Base-by-base conservation (phyloP, 2,797 vertebrate genomes). In the Ptychadena robeensis region DNA sequence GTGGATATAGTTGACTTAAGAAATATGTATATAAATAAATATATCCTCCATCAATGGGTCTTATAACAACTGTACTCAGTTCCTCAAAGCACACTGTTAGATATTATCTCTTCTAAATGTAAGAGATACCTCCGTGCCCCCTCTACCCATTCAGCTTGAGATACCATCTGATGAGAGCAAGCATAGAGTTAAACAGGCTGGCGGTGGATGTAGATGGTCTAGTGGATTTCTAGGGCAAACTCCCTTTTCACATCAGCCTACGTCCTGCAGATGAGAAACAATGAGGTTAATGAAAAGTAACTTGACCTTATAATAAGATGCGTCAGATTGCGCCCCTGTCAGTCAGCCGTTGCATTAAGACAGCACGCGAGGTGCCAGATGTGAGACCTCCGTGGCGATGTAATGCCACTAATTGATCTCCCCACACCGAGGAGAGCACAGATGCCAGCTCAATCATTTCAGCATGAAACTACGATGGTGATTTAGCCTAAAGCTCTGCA, bases 401-500 rank as follows among this genome's bases (percentile, higher is more conserved):
- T 44, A 30, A 38, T 12, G 27, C 35, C 2, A 28, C 63, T 76
- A 65, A 76, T 66, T 77, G 64, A 32, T 9, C 27, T 28, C 25
- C 59, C 59, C n/a, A 61, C 59, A 28, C 59, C 9, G 27, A 61
- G 2, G n/a, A 28, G n/a, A 28, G 4, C 59, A 61, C n/a, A 61
- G n/a, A 61, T 61, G 59, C 27, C 59, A 73, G 63, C 63, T 40
- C 73, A 65, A 75, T 77, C 61, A 66, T 22, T 40, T 48, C 7
- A n/a, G 27, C 2, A 63, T 14, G 48, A 64, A 77, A 66, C 15
- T 37, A 77, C 25, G 63, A 65, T 77, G 35, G 61, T 76, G 64
- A 75, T 64, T 65, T 66, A 66, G 74, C 61, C 27, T 38, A 32
- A 37, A 37, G 73, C 73, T 38, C 14, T 75, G 73, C n/a, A 35